Conservation (phyloP, 2,797 vertebrate species). For the Benthosema pterotum region DNA sequence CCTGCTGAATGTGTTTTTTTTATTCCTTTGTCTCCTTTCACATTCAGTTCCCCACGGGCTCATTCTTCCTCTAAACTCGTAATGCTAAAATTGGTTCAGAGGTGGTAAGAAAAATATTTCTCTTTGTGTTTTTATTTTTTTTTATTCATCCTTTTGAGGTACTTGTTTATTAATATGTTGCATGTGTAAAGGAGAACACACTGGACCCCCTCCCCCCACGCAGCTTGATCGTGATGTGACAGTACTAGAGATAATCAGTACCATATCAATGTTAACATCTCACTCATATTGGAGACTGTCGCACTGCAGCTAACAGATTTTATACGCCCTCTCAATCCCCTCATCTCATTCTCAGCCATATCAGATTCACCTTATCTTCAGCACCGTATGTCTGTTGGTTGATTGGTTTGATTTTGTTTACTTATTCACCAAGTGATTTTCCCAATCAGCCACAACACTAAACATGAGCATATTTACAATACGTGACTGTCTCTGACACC, state of each 20-base stretch:
- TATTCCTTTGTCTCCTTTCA: conserved; percentile 83
- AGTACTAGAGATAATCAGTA: conserved; percentile 32
- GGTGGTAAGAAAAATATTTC: conserved; percentile 87
- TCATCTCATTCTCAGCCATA: conserved; percentile 32
- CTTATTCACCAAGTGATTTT: conserved; percentile 24
- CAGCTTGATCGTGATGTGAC: conserved; percentile 67
- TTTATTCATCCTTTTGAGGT: conserved; percentile 67
- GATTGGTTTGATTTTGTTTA: conserved; percentile 5
- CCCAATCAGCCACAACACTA: background rate
- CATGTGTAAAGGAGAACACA: conserved; percentile 65
- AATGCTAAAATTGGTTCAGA: conserved; percentile 91
- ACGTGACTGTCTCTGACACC: too few species aligned
- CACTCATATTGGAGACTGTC: conserved; percentile 85
- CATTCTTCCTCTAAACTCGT: conserved; percentile 90
- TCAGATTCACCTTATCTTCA: conserved; percentile 15
- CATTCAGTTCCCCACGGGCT: conserved; percentile 88
- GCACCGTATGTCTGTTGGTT: conserved; percentile 13
- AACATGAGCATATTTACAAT: conserved; percentile 2
- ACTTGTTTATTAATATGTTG: conserved; percentile 61
- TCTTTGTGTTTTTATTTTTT: conserved; percentile 73
- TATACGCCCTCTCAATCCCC: conserved; percentile 28
- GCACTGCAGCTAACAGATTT: conserved; percentile 80
- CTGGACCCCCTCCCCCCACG: conserved; percentile 56
- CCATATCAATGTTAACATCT: conserved; percentile 78
- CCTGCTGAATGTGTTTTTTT: conserved; percentile 77